Conservation (phyloP, 2,797 vertebrate species). For the Arremon aurantiirostris region DNA sequence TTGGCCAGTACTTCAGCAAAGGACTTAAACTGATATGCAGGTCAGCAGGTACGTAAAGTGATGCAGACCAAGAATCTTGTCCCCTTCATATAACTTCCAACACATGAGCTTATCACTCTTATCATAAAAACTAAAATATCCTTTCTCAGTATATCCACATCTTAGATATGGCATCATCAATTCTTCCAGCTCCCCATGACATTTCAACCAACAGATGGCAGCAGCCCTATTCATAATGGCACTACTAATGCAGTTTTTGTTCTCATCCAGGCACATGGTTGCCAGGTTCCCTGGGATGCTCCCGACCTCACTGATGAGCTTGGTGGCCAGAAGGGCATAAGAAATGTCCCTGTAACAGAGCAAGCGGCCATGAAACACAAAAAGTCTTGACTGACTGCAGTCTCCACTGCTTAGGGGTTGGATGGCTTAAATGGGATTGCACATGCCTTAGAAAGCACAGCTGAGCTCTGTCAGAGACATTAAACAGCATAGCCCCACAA, state of each 20-base stretch:
- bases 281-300: neutral
- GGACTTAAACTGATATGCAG: neutral
- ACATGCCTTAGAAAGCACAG: neutral
- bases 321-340: neutral
- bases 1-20: neutral
- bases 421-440: neutral
- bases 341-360: neutral
- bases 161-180: neutral
- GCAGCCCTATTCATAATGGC: conserved; percentile 36
- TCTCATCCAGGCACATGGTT: neutral
- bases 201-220: conserved; percentile 64
- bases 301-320: neutral
- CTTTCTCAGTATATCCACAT: neutral
- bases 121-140: neutral
- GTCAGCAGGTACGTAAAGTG: neutral
- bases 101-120: neutral
- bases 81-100: rapidly evolving
- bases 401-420: neutral
- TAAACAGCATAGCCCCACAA: neutral
- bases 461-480: neutral
- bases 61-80: neutral
- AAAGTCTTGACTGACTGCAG: neutral
- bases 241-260: neutral
- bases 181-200: neutral
- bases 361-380: neutral